These are phyloP conservation scores for Rhinogobius similis DNA, from an alignment of 2,113 vertebrate genomes.

Conservation along the genomic window DNA sequence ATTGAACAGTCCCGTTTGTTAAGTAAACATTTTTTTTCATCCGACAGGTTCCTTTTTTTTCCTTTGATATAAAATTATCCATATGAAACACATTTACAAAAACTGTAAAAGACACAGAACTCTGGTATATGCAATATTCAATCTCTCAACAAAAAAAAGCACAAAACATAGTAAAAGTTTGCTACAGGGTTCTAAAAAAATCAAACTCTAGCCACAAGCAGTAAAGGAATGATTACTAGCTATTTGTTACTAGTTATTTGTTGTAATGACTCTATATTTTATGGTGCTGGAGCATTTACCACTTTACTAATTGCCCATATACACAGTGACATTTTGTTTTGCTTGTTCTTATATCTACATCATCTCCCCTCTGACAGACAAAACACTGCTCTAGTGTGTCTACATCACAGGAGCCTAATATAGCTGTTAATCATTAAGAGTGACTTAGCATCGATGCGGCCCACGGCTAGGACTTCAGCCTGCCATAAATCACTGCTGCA, in stretches of 20 bases:
- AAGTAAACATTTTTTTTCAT: too few species aligned
- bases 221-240: neutral
- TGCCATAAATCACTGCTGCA: slow-evolving; percentile 30
- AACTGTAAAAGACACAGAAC: too few species aligned
- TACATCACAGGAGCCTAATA: neutral
- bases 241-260: neutral
- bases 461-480: neutral
- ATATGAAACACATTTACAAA: neutral
- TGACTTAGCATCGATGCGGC: slow-evolving; percentile 13
- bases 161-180: neutral
- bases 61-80: too few species aligned
- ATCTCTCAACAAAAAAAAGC: neutral
- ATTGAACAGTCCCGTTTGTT: too few species aligned
- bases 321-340: neutral
- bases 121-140: too few species aligned
- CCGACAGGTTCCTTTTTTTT: too few species aligned
- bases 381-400: neutral
- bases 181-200: neutral
- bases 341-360: neutral
- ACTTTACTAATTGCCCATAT: neutral
- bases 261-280: neutral
- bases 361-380: neutral
- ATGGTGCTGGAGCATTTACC: neutral
- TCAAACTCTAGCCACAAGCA: neutral
- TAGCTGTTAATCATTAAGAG: slow-evolving; percentile 17